A percentile compares a stretch with the other conserved stretches of the same genome.
phyloP scores from a whole-genome alignment of 2,888 invertebrate genomes.

The Sycophila texana region DNA sequence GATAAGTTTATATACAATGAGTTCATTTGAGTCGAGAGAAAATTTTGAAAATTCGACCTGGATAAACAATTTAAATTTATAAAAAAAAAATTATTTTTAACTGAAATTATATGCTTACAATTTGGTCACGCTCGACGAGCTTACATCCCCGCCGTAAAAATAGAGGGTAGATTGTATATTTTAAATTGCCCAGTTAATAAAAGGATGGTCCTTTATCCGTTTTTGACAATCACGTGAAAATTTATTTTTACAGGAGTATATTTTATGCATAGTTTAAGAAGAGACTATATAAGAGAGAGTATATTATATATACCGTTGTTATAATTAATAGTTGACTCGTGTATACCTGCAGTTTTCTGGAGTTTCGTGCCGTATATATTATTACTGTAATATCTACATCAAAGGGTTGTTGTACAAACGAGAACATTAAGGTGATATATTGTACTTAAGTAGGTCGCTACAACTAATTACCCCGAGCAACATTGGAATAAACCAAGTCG shows the following conservation, averaged over 20 bases:
- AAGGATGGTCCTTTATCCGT: conserved; percentile 7
- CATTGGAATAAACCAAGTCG: conserved; percentile 13
- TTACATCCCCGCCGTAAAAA: neutral
- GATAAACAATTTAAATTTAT: too few species aligned
- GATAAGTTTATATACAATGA: neutral
- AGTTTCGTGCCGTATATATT: neutral
- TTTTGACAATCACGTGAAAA: conserved; percentile 35
- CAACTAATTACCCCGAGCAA: conserved; percentile 9
- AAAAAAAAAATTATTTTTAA: too few species aligned
- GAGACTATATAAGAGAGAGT: neutral
- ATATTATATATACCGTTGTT: conserved; percentile 3
- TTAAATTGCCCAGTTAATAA: neutral
- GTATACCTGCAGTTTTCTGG: conserved; percentile 22
- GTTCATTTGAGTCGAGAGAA: neutral
- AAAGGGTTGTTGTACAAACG: conserved; percentile 5
- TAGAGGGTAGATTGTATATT: neutral
- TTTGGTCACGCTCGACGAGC: conserved; percentile 3
- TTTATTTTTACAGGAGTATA: conserved; percentile 42
- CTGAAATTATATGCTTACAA: neutral
- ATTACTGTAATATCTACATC: conserved; percentile 15
- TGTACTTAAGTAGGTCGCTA: conserved; percentile 33
- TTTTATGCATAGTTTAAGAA: conserved; percentile 9
- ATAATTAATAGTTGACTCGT: conserved; percentile 6
- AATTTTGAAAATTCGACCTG: too few species aligned
- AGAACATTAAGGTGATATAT: conserved; percentile 25